Base-by-base conservation (phyloP, 1,140 invertebrate genomes). In the Sitodiplosis mosellana region DNA sequence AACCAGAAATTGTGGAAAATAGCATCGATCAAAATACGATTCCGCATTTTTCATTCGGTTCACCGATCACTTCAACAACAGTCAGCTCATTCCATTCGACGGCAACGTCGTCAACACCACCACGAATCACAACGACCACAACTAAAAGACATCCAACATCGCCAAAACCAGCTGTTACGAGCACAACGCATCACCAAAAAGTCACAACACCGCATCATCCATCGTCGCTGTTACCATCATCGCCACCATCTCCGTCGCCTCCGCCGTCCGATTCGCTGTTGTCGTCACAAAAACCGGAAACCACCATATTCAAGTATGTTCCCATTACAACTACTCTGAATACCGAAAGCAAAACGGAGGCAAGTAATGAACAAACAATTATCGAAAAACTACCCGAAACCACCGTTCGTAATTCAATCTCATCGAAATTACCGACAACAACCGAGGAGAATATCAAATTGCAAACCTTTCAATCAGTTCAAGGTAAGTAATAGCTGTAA, bases 11-110 rank as follows among this genome's bases (percentile, higher is more conserved):
- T 20, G 58, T 55, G 38, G 68, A 68, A 45, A 72, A 72, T 49
- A 68, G 58, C 47, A 70, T 72, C 51, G 70, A 72, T 48, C 57
- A 65, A 46, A 69, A 69, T 48, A 66, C 70, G 18, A 68, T 70
- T 17, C 68, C 68, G 10, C 66, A 67, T 36, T 65, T 60, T 48
- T 49, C 63, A 33, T 64, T 68, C 53, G n/a, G n/a, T 18, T 40
- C 62, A 59, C 20, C 34, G 54, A 33, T 47, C 56, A 43, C 59
- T n/a, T 51, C 58, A 4, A 59, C 51, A 49, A 59, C 43, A 33
- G 38, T 34, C 45, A 14, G 15, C 17, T 27, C 36, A 20, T 38
- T 15, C 6, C 27, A 20, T 33, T 33, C 33, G 15, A 5, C 17
- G 4, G n/a, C 45, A 22, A n/a, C n/a, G n/a, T 44, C 21, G 22